A percentile compares a stretch with the other conserved stretches of the same genome.
phyloP scores from a whole-genome alignment of 2,888 invertebrate species.

The Sarcophaga subvicina region DNA sequence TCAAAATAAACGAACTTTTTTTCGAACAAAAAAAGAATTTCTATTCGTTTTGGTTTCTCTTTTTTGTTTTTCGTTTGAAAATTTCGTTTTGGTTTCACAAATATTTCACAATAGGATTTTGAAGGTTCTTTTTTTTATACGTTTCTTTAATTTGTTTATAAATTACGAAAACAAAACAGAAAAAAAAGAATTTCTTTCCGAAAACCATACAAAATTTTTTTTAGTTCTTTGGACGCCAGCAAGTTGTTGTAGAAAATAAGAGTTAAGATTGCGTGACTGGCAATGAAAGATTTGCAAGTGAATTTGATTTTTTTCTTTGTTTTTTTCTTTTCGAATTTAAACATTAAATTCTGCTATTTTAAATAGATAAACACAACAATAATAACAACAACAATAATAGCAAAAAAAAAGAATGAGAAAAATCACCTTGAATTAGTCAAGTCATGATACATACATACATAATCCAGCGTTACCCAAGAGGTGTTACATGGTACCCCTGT shows the following conservation, averaged over 20 bases:
- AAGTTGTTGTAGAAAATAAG: constrained; percentile 4
- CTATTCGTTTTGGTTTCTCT: neutral
- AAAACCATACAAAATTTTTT: neutral
- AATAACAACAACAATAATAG: constrained; percentile 6
- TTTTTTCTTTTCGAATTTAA: constrained; percentile 9
- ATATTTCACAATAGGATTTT: constrained; percentile 45
- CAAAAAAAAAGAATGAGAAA: constrained; percentile 3
- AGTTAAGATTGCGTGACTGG: constrained; percentile 59
- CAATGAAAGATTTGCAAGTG: constrained; percentile 39
- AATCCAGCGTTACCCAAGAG: constrained; percentile 52
- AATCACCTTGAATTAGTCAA: constrained; percentile 62
- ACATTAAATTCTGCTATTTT: constrained; percentile 58
- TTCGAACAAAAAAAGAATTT: neutral
- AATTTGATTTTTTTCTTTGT: constrained; percentile 7
- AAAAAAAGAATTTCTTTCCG: neutral
- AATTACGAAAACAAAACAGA: constrained; percentile 15
- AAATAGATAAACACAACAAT: constrained; percentile 8
- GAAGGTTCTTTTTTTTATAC: constrained; percentile 11
- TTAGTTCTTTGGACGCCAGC: neutral
- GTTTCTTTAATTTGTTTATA: constrained; percentile 12
- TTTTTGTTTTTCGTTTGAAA: constrained; percentile 18
- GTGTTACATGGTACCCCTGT: constrained; percentile 50
- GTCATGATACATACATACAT: constrained; percentile 34
- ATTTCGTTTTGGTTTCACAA: constrained; percentile 43
- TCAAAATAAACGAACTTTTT: constrained; percentile 59